Evolutionary conservation across 2,113 vertebrate species (phyloP).

Genomic region (Strix uralensis): DNA sequence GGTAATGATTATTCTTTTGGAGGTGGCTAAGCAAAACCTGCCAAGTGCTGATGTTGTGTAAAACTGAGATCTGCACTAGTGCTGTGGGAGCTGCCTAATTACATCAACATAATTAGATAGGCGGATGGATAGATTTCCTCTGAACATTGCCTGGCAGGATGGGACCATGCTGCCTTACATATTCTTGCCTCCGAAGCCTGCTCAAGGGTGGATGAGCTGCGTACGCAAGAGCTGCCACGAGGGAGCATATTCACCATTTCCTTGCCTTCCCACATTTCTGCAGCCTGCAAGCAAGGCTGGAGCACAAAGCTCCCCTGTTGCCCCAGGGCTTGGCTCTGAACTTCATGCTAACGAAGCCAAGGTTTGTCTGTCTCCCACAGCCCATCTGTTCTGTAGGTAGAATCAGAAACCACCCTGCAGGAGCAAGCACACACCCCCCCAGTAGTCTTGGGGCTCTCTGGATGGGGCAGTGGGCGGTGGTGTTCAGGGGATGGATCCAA

Average conservation of each 20-base stretch:
- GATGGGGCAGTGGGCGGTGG: neutral
- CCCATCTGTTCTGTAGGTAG: neutral
- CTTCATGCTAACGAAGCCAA: neutral
- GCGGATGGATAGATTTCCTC: neutral
- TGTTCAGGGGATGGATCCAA: neutral
- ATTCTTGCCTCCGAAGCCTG: neutral
- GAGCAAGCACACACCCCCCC: neutral
- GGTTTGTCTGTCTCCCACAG: neutral
- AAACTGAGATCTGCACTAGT: neutral
- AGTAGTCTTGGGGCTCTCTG: neutral
- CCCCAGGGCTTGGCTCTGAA: neutral
- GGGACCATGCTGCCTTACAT: neutral
- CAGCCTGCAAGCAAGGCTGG: neutral
- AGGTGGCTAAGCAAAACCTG: neutral
- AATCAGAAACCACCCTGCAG: neutral
- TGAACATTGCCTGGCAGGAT: neutral
- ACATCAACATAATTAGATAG: neutral
- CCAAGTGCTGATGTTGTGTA: neutral
- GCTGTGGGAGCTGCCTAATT: conserved; percentile 9
- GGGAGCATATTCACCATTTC: neutral
- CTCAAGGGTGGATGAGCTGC: neutral
- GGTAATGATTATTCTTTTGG: neutral
- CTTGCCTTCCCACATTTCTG: neutral
- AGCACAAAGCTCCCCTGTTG: neutral
- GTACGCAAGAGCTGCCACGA: neutral